phyloP scores from a whole-genome alignment of 2,797 vertebrate species.

The Sylvilagus floridanus region DNA sequence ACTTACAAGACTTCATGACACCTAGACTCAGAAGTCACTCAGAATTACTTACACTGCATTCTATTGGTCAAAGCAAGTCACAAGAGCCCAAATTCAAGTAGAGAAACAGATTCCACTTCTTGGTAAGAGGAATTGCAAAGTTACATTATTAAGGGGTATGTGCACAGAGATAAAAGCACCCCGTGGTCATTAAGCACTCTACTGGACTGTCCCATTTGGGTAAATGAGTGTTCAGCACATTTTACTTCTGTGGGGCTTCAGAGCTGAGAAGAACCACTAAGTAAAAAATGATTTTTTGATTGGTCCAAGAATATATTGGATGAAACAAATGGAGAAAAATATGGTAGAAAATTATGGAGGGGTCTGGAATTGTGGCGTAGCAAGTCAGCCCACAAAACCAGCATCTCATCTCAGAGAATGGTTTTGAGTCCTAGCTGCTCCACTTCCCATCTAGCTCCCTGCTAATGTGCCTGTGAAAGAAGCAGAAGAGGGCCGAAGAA shows the following conservation, averaged over 20 bases:
- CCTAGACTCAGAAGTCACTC: slow-evolving; percentile 39
- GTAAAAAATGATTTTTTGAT: slow-evolving; percentile 60
- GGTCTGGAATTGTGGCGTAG: too few species aligned
- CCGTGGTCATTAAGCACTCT: slow-evolving; percentile 34
- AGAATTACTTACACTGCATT: neutral
- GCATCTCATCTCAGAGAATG: too few species aligned
- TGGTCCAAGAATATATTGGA: neutral
- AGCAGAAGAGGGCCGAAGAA: too few species aligned
- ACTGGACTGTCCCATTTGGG: neutral
- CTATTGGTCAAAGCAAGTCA: slow-evolving; percentile 54
- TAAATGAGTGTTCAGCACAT: slow-evolving; percentile 41
- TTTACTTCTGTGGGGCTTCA: slow-evolving; percentile 39
- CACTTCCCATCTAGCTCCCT: too few species aligned
- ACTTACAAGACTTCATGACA: slow-evolving; percentile 53
- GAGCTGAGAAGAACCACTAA: slow-evolving; percentile 9
- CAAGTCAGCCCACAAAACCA: too few species aligned
- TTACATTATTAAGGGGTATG: slow-evolving; percentile 40
- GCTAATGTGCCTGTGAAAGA: too few species aligned
- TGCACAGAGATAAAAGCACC: slow-evolving; percentile 52
- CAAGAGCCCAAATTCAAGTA: slow-evolving; percentile 51
- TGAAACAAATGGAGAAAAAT: slow-evolving; percentile 57
- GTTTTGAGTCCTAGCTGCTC: too few species aligned
- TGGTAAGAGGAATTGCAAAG: slow-evolving; percentile 36
- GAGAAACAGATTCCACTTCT: slow-evolving; percentile 47
- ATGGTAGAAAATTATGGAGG: slow-evolving; percentile 38